Evolutionary conservation across 2,888 invertebrate species (phyloP).

Genomic region (Acleris sparsana): DNA sequence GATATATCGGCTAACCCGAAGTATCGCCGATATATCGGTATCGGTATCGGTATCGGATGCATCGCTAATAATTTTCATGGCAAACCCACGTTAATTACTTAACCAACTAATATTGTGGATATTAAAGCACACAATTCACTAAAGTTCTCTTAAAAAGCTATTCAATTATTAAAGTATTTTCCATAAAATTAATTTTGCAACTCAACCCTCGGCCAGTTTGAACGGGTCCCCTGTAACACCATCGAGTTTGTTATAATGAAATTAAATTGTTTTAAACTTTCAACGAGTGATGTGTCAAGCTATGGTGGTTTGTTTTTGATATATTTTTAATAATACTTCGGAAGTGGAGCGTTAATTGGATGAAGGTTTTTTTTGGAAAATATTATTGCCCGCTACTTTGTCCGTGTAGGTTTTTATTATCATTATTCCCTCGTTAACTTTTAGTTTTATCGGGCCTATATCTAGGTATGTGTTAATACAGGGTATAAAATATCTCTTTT

Average conservation of each 20-base stretch:
- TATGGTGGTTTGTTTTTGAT: neutral
- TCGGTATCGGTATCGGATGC: too few species aligned
- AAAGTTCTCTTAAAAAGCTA: conserved; percentile 5
- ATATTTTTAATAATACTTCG: neutral
- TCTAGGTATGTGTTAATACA: too few species aligned
- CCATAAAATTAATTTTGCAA: conserved; percentile 11
- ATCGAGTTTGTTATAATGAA: neutral
- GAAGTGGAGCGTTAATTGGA: neutral
- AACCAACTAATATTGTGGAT: neutral
- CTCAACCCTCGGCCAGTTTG: neutral
- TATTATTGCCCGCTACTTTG: too few species aligned
- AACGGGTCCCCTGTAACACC: conserved; percentile 1
- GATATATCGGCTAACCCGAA: too few species aligned
- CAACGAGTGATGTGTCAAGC: neutral
- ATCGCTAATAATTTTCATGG: too few species aligned
- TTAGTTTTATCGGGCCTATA: too few species aligned
- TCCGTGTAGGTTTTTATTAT: too few species aligned
- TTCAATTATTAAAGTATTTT: conserved; percentile 17
- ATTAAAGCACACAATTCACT: neutral
- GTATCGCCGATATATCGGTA: too few species aligned
- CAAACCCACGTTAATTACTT: neutral
- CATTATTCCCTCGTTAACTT: too few species aligned
- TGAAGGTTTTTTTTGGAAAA: neutral
- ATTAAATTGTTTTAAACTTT: neutral
- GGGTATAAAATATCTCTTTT: too few species aligned